phyloP scores from a whole-genome alignment of 2,797 vertebrate genomes.

The Chaetodon trifasciatus region DNA sequence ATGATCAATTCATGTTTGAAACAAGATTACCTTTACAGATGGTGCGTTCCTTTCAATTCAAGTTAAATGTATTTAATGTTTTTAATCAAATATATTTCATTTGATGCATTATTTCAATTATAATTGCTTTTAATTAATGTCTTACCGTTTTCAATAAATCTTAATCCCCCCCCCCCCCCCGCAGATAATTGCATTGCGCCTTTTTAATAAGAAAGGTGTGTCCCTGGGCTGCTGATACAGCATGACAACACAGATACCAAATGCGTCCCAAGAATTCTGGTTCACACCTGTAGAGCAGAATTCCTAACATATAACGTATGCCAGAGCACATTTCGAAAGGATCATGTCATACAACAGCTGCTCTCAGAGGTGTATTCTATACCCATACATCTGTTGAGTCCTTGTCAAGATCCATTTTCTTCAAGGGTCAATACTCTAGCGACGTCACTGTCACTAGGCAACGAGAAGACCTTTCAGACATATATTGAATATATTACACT shows the following conservation, averaged over 20 bases:
- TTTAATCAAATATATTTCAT: not conserved
- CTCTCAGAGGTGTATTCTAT: conserved; percentile 40
- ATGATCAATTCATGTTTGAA: not conserved
- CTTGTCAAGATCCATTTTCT: conserved; percentile 66
- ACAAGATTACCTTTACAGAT: not conserved
- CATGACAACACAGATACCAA: not conserved
- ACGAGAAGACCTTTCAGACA: conserved; percentile 68
- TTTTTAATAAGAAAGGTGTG: not conserved
- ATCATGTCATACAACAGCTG: conserved; percentile 24
- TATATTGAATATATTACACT: conserved; percentile 53
- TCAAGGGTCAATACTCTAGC: conserved; percentile 61
- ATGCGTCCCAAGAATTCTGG: not conserved
- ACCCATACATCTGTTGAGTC: conserved; percentile 50
- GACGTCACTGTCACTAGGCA: conserved; percentile 80
- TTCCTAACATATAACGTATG: not conserved
- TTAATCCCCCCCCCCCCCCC: not conserved
- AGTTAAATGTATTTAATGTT: not conserved
- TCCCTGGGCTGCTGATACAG: not conserved
- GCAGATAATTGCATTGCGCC: not conserved
- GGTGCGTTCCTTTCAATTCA: not conserved
- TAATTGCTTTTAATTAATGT: not conserved
- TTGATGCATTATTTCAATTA: not conserved
- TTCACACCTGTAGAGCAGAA: not conserved
- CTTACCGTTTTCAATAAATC: not conserved
- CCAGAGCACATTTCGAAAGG: conserved; percentile 30